phyloP scores from a whole-genome alignment of 2,888 invertebrate species.

The Drosophila seclusa region DNA sequence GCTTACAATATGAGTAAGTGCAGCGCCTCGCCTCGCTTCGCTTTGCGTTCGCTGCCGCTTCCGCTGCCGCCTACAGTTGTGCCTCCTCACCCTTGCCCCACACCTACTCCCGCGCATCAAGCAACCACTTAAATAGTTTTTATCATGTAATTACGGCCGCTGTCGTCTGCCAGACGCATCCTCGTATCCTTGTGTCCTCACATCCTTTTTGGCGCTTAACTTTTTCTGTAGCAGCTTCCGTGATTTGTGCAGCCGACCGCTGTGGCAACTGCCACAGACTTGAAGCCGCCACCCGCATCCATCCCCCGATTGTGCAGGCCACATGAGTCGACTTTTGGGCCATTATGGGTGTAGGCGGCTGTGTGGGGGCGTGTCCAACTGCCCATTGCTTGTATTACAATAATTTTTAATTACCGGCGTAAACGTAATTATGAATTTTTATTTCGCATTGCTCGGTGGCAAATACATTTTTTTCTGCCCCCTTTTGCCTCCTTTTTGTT shows the following conservation, averaged over 20 bases:
- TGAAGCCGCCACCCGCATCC: conserved; percentile 17
- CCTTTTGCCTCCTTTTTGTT: conserved; percentile 17
- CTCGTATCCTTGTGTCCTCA: conserved; percentile 27
- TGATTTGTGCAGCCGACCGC: conserved; percentile 75
- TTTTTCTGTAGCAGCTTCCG: conserved; percentile 63
- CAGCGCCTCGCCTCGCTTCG: conserved; percentile 12
- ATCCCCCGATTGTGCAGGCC: conserved; percentile 19
- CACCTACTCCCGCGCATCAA: conserved; percentile 24
- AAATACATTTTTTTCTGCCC: not conserved
- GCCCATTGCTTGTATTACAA: conserved; percentile 83
- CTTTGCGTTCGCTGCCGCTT: conserved; percentile 36
- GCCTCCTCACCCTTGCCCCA: not conserved
- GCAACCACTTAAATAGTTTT: conserved; percentile 77
- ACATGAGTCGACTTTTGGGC: conserved; percentile 58
- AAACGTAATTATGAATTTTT: conserved; percentile 85
- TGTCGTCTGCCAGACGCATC: conserved; percentile 77
- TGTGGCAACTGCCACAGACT: conserved; percentile 53
- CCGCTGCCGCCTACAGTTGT: conserved; percentile 29
- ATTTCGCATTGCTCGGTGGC: conserved; percentile 73
- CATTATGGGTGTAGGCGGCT: not conserved
- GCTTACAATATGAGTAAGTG: conserved; percentile 11
- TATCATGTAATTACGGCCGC: conserved; percentile 80
- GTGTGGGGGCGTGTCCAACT: conserved; percentile 58
- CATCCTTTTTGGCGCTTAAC: conserved; percentile 26
- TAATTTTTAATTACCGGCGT: conserved; percentile 85